Base-by-base conservation (phyloP, 2,113 vertebrate genomes). In the Lontra canadensis region DNA sequence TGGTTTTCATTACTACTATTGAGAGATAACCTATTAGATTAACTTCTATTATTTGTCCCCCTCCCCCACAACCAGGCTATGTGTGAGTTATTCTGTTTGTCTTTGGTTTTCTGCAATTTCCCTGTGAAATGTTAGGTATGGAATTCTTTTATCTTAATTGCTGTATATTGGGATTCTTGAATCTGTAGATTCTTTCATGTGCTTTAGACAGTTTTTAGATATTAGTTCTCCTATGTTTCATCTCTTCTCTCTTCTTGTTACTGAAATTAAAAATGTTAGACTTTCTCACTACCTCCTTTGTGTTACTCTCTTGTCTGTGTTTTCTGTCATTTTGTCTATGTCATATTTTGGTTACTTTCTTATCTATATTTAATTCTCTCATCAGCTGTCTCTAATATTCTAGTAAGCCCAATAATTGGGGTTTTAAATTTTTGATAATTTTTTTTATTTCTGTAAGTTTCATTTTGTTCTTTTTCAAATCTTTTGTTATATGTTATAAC, bases 401-500 rank as follows among this genome's bases (percentile, higher is more conserved):
- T 90, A 21, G 44, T 78, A 85, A 49, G 36, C 5, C 23, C 44
- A 67, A 78, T 90, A 47, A 90, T 84, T 91, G 52, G 36, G 65
- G 49, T 69, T 95, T 49, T 36, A 26, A 79, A 17, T 80, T 80
- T 59, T 90, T 86, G 49, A 31, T 80, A 21, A 47, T 61, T 69
- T 84, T 79, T 52, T 73, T 80, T 47, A 57, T 49, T 71, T 42
- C 61, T 57, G 67, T 34, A 91, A 71, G 49, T 71, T 78, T n/a
- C 36, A 65, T 67, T 84, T 91, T 76, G 13, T 84, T 79, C 47
- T 91, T 95, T 90, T 78, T 49, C 39, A 79, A 79, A 79, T 88
- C n/a, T 90, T 34, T n/a, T 89, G 34, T 42, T 26, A 67, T 20
- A 36, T 84, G 18, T 65, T 79, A 7, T 59, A 91, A 23, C 65